Evolutionary conservation across 2,888 invertebrate species (phyloP).

Genomic region (Nomada ferruginata): DNA sequence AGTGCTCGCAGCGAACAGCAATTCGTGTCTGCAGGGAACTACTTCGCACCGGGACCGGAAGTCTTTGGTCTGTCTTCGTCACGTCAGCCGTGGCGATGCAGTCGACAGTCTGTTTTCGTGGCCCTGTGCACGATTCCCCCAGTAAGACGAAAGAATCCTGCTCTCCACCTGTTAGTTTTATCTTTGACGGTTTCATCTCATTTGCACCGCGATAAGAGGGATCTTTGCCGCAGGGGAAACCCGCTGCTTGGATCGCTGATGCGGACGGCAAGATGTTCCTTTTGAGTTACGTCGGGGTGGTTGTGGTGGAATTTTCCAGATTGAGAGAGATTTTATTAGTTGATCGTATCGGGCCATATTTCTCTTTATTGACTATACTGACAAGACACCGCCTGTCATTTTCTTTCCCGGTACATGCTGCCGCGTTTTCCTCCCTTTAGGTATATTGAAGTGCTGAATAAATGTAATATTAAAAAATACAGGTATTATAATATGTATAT

Average conservation of each 20-base stretch:
- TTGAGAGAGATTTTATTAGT: neutral
- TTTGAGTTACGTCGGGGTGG: neutral
- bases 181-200: conserved; percentile 44
- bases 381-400: neutral
- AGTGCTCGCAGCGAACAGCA: conserved; percentile 47
- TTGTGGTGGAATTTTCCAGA: neutral
- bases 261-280: neutral
- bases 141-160: conserved; percentile 21
- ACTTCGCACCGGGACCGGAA: conserved; percentile 31
- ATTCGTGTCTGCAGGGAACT: conserved; percentile 25
- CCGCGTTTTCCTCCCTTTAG: no score
- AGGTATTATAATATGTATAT: no score
- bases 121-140: neutral
- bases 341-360: neutral
- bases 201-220: conserved; percentile 33
- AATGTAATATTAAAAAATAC: no score
- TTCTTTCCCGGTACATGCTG: no score
- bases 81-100: conserved; percentile 54
- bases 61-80: conserved; percentile 70
- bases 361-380: neutral
- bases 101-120: conserved; percentile 30
- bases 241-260: neutral
- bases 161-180: conserved; percentile 30
- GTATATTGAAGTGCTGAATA: no score
- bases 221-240: conserved; percentile 1